Evolutionary conservation across 2,797 vertebrate species (phyloP), one percentile per base, ranked within the genome.

Genomic region (Coracias cyanogaster): DNA sequence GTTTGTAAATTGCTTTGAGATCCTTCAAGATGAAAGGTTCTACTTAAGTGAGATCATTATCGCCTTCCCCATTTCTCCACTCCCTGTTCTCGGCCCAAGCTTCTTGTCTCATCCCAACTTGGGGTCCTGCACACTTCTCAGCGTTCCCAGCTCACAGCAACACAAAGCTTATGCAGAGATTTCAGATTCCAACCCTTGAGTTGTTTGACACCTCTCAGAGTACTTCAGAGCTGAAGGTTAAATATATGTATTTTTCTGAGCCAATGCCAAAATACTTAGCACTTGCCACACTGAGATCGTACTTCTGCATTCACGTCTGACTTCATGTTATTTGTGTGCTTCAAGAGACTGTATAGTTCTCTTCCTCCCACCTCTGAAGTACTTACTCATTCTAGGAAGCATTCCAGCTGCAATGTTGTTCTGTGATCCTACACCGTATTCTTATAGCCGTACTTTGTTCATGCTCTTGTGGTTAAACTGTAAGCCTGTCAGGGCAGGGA

Each of bases 361-460:
- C 51, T 95, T 97, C 95, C 93, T 95, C 95, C 93, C 93, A 95
- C 94, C 93, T 93, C 80, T 96, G 77, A 97, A 93, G 82, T 82
- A 94, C 91, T 86, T 95, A 94, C 80, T 97, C 95, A 94, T 94
- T 92, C 86, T 94, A 94, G 94, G 92, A 97, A 95, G 67, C 71
- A 86, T 95, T 97, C 94, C 93, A 96, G 71, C 60, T 90, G 69
- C 86, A 14, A 28, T 14, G 39, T 80, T 95, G 76, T 87, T 95
- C 90, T 97, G 83, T 95, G 92, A 93, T 96, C 88, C 95, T 95
- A 13, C 81, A 45, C 48, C 89, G 51, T 67, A 64, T 86, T 95
- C 95, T 85, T 89, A 89, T 46, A 92, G 74, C 78, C 65, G 2
- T 89, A 52, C 77, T 92, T 93, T 89, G 77, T 92, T 96, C 87